phyloP scores from a whole-genome alignment of 2,113 vertebrate species.

The Dipodomys merriami region DNA sequence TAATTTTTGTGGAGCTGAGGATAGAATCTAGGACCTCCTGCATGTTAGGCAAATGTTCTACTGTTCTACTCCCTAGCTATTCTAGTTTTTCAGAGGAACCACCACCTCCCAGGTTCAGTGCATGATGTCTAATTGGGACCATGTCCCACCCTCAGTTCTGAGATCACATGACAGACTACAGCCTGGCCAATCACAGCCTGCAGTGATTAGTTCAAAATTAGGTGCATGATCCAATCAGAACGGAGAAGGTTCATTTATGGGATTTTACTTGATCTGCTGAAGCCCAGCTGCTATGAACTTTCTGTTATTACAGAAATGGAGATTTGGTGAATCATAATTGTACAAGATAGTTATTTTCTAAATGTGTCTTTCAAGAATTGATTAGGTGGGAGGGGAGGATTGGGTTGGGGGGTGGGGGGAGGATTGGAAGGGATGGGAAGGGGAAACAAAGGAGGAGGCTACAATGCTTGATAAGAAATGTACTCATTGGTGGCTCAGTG shows the following conservation, averaged over 20 bases:
- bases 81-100: not conserved
- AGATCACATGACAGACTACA: not conserved
- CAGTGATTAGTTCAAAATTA: not conserved
- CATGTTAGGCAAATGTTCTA: not conserved
- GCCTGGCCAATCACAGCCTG: not conserved
- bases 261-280: not conserved
- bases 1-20: too few relatives aligned
- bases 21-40: too few relatives aligned
- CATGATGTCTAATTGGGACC: not conserved
- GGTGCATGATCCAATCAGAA: not conserved
- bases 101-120: not conserved
- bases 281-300: not conserved
- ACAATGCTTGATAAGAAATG: too few relatives aligned
- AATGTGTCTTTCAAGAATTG: not conserved
- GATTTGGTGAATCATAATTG: not conserved
- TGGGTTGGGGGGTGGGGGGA: too few relatives aligned
- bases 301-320: not conserved
- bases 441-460: too few relatives aligned
- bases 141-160: not conserved
- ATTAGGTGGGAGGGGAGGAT: too few relatives aligned
- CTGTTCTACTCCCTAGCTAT: not conserved
- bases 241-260: not conserved
- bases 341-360: not conserved
- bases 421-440: too few relatives aligned
- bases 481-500: too few relatives aligned